A percentile compares a stretch with the other conserved stretches of the same genome.
These are phyloP conservation scores for Cephalophus harveyi DNA, from an alignment of 2,113 vertebrate genomes.

Conservation along the genomic window DNA sequence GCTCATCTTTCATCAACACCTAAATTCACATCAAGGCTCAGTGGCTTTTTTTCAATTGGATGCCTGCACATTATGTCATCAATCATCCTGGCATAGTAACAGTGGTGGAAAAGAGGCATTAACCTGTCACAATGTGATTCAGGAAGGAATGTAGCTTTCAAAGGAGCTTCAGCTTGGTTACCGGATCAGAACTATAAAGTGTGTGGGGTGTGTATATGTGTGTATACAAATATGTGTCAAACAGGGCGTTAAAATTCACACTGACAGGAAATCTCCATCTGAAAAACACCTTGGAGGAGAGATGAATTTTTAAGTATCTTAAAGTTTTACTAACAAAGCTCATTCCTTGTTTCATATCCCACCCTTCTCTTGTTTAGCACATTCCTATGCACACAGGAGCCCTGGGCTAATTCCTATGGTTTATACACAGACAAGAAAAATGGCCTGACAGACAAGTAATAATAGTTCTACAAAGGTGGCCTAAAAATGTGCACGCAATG, in stretches of 20 bases:
- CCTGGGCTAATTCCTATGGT: background rate
- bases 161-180: background rate
- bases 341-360: background rate
- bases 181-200: background rate
- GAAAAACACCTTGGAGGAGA: background rate
- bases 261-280: background rate
- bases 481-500: background rate
- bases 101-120: slow-evolving; percentile 19
- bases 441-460: background rate
- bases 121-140: slow-evolving; percentile 52
- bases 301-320: background rate
- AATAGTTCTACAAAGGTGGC: background rate
- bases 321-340: background rate
- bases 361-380: background rate
- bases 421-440: background rate
- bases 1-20: slow-evolving; percentile 49
- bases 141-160: slow-evolving; percentile 33
- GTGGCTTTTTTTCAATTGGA: slow-evolving; percentile 33
- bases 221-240: background rate
- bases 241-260: background rate
- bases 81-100: slow-evolving; percentile 20
- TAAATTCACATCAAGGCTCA: slow-evolving; percentile 23
- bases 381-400: background rate
- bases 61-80: background rate
- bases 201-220: background rate